Percentiles rank a stretch among this genome's conserved stretches.
These are phyloP conservation scores for Sipha maydis DNA, from an alignment of 2,888 invertebrate genomes.

Conservation along the genomic window DNA sequence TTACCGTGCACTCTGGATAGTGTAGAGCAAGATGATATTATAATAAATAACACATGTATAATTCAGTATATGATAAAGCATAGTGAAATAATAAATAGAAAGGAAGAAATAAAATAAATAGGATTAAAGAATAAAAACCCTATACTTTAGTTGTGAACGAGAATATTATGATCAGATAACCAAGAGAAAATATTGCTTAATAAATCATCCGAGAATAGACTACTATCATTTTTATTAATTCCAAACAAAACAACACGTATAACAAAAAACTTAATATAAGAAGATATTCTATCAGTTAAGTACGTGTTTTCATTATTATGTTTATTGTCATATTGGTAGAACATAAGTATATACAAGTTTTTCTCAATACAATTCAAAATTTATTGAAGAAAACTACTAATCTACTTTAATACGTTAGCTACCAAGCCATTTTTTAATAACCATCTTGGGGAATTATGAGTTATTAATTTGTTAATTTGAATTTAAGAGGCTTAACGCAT, in stretches of 20 bases:
- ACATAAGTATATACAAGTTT: neutral
- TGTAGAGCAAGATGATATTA: neutral
- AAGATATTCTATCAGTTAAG: neutral
- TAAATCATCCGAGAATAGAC: slow-evolving; percentile 15
- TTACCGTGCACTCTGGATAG: neutral
- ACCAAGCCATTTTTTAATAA: no score
- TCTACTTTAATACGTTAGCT: no score
- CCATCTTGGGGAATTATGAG: no score
- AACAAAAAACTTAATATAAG: neutral
- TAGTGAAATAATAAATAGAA: neutral
- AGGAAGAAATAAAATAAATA: neutral
- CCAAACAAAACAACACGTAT: neutral
- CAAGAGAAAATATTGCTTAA: slow-evolving; percentile 14
- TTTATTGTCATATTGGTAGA: neutral
- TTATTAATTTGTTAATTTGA: no score
- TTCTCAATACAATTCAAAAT: neutral
- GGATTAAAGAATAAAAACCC: neutral
- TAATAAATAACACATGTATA: neutral
- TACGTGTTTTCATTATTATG: neutral
- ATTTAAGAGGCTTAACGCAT: no score
- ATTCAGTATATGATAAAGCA: neutral
- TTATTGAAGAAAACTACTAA: neutral
- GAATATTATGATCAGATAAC: neutral
- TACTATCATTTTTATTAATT: neutral
- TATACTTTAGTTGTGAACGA: neutral